A percentile compares a stretch with the other conserved stretches of the same genome.
Evolutionary conservation across 2,888 invertebrate genomes (phyloP).

Genomic region (Mongoloraphidia duomilia): DNA sequence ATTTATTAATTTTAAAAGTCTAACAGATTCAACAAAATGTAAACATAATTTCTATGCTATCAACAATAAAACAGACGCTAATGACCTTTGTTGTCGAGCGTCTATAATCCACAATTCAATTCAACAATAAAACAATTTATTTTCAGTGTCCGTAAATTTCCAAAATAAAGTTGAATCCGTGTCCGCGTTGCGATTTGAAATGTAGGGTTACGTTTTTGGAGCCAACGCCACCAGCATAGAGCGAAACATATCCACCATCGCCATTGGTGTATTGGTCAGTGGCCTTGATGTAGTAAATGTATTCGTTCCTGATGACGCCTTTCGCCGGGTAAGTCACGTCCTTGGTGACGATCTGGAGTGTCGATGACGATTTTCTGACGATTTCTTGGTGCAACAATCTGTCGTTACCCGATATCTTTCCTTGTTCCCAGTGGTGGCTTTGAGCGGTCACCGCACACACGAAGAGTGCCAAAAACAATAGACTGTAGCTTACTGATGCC

Average conservation of each 20-base stretch:
- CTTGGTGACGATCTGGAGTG: conserved; percentile 18
- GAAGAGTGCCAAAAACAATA: too few relatives aligned
- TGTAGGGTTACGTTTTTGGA: conserved; percentile 23
- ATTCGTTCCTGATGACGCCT: conserved; percentile 10
- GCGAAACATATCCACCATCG: conserved; percentile 29
- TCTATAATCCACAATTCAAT: too few relatives aligned
- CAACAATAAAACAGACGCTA: too few relatives aligned
- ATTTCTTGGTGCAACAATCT: conserved; percentile 15
- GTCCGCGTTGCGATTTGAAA: conserved; percentile 30
- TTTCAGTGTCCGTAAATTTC: conserved; percentile 25
- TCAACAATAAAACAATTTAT: too few relatives aligned
- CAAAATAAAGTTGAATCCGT: conserved; percentile 30
- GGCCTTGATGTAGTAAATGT: conserved; percentile 26
- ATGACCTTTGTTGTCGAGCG: too few relatives aligned
- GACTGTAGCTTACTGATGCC: too few relatives aligned
- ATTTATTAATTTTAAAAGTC: too few relatives aligned
- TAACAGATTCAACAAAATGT: too few relatives aligned
- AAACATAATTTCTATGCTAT: too few relatives aligned
- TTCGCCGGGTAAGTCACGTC: conserved; percentile 17
- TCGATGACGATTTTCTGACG: conserved; percentile 19
- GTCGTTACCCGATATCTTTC: conserved; percentile 15
- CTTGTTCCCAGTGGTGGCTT: conserved; percentile 16
- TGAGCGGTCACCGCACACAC: conserved; percentile 5
- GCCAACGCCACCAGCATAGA: conserved; percentile 29
- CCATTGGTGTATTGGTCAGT: conserved; percentile 30